phyloP scores from a whole-genome alignment of 2,113 vertebrate genomes.

The Atlantisia rogersi region DNA sequence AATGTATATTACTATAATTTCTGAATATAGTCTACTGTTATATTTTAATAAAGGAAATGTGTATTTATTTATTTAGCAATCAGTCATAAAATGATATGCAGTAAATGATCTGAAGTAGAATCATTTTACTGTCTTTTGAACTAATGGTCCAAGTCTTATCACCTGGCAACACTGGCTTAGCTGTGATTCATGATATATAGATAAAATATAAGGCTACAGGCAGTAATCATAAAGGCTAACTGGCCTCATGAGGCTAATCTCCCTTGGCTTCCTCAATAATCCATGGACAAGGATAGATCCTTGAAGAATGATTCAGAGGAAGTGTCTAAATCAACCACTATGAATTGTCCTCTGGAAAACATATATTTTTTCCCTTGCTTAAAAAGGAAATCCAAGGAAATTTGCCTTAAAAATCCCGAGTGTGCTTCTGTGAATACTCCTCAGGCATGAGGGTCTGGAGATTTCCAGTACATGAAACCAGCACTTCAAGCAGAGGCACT shows the following conservation, averaged over 20 bases:
- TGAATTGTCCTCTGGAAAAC: not conserved
- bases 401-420: not conserved
- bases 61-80: not conserved
- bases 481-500: not conserved
- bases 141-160: constrained; percentile 24
- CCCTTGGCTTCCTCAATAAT: constrained; percentile 7
- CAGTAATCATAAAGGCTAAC: constrained; percentile 33
- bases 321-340: not conserved
- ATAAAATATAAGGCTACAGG: constrained; percentile 15
- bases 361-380: not conserved
- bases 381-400: not conserved
- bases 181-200: constrained; percentile 1
- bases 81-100: not conserved
- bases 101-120: not conserved
- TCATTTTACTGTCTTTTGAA: constrained; percentile 3
- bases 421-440: not conserved
- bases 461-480: not conserved
- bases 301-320: constrained; percentile 6
- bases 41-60: not conserved
- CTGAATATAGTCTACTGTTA: not conserved
- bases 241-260: constrained; percentile 26
- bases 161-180: not conserved
- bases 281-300: not conserved
- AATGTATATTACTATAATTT: not conserved
- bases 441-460: not conserved